Percentiles rank a stretch among this genome's conserved stretches.
phyloP scores from a whole-genome alignment of 1,140 invertebrate species.

The Hirudo medicinalis region DNA sequence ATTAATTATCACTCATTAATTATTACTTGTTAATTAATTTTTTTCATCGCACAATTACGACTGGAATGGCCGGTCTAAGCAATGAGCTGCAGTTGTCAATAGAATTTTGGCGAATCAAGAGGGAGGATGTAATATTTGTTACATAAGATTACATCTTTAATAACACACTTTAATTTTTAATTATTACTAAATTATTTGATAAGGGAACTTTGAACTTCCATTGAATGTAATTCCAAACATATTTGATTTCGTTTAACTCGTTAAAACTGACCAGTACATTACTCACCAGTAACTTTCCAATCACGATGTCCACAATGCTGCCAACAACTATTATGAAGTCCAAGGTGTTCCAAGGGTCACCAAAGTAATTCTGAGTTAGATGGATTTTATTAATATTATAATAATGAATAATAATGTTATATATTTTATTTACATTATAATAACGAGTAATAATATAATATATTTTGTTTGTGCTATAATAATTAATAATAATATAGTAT shows the following conservation, averaged over 20 bases:
- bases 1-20: no score
- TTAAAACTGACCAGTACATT: neutral
- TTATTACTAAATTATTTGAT: no score
- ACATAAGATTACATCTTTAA: no score
- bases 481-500: no score
- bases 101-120: no score
- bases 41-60: no score
- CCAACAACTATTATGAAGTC: slow-evolving; percentile 98
- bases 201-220: neutral
- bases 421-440: neutral
- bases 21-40: no score
- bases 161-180: no score
- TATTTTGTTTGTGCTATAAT: neutral
- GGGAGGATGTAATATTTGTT: no score
- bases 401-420: neutral
- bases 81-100: no score
- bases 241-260: neutral
- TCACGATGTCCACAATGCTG: slow-evolving; percentile 97
- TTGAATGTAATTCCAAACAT: neutral
- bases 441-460: no score
- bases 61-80: no score
- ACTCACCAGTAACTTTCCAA: slow-evolving; percentile 57
- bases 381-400: neutral
- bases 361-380: slow-evolving; percentile 82
- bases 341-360: slow-evolving; percentile 98